phyloP scores from a whole-genome alignment of 2,797 vertebrate genomes.

The Podarcis siculus region DNA sequence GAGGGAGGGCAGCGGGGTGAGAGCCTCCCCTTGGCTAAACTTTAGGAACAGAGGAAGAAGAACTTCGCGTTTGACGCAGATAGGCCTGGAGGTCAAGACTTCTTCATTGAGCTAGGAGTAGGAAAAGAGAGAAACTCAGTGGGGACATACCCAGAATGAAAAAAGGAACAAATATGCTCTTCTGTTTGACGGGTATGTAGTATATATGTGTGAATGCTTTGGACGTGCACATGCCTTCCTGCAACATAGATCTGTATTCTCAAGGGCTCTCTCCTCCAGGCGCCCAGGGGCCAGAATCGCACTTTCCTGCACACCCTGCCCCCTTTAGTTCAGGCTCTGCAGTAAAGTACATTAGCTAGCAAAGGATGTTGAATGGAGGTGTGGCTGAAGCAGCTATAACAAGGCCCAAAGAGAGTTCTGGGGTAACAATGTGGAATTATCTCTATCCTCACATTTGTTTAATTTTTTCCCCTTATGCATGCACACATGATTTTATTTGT shows the following conservation, averaged over 20 bases:
- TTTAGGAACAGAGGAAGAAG: background rate
- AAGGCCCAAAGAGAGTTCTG: background rate
- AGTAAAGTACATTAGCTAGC: background rate
- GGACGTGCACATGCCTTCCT: background rate
- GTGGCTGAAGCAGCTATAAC: too few species aligned
- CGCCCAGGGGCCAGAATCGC: background rate
- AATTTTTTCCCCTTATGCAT: background rate
- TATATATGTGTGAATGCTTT: background rate
- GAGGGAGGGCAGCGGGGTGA: background rate
- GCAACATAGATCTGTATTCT: background rate
- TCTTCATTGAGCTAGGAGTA: background rate
- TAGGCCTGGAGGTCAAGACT: background rate
- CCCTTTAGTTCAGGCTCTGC: background rate
- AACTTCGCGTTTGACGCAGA: background rate
- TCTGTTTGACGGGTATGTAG: background rate
- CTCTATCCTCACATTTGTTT: background rate
- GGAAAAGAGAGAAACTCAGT: accelerated
- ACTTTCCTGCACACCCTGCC: background rate
- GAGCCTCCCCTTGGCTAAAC: background rate
- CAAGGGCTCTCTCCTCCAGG: background rate
- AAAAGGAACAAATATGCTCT: background rate
- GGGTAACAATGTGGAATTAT: background rate
- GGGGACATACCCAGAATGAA: accelerated
- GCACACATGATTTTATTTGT: too few species aligned
- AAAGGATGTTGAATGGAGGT: background rate